Evolutionary conservation across 2,888 invertebrate genomes (phyloP).

Genomic region (Drosophila ustulata): DNA sequence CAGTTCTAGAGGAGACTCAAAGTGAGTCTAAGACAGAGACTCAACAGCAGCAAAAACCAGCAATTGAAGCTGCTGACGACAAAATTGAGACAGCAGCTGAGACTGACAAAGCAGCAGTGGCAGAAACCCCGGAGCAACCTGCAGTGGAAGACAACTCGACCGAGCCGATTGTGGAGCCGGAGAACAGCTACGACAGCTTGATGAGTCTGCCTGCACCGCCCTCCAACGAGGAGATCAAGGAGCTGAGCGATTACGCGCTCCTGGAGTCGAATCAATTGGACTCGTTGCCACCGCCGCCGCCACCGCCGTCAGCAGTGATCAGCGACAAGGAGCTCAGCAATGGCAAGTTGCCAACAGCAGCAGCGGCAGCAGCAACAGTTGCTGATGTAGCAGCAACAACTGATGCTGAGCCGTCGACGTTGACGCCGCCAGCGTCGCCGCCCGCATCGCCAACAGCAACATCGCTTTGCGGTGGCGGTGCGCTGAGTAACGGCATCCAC

Average conservation of each 20-base stretch:
- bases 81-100: neutral
- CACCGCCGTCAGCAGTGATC: conserved; percentile 59
- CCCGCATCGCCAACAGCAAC: conserved; percentile 77
- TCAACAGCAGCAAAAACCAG: neutral
- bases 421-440: conserved; percentile 81
- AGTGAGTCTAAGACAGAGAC: neutral
- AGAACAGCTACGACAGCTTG: conserved; percentile 83
- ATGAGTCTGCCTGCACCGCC: conserved; percentile 85
- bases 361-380: conserved; percentile 11
- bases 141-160: neutral
- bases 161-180: conserved; percentile 36
- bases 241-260: conserved; percentile 81
- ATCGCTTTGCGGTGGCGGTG: conserved; percentile 44
- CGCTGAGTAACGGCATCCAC: conserved; percentile 69
- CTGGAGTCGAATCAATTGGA: conserved; percentile 83
- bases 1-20: too few relatives aligned
- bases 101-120: conserved; percentile 1
- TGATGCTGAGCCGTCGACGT: conserved; percentile 63
- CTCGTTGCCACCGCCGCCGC: conserved; percentile 84
- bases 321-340: conserved; percentile 12
- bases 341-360: neutral
- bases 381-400: conserved; percentile 15
- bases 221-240: conserved; percentile 83
- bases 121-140: neutral
- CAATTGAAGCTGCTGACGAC: neutral